phyloP scores from a whole-genome alignment of 1,140 invertebrate genomes.

The Drosophila kanapiae region DNA sequence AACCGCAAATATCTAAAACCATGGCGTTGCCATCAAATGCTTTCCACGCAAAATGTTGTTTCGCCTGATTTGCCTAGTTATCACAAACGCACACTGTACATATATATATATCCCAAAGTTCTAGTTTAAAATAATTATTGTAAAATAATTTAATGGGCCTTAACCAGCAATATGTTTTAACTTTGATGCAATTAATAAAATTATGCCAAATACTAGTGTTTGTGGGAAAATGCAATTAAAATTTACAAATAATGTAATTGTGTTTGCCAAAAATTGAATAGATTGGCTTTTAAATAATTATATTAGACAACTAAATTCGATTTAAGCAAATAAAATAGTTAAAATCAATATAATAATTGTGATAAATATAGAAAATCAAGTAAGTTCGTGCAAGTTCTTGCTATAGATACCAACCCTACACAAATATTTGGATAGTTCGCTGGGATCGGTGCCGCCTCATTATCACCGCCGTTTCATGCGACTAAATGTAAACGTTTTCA shows the following conservation, averaged over 20 bases:
- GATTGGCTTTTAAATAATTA: background rate
- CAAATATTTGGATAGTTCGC: slow-evolving; percentile 18
- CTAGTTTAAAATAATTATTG: slow-evolving; percentile 17
- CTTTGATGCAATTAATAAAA: slow-evolving; percentile 12
- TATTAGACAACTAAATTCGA: background rate
- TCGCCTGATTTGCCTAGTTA: slow-evolving; percentile 57
- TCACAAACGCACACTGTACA: slow-evolving; percentile 4
- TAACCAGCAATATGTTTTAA: background rate
- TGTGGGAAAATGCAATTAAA: background rate
- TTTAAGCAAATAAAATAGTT: background rate
- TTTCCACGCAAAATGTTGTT: slow-evolving; percentile 17
- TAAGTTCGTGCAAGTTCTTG: background rate
- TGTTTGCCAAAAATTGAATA: background rate
- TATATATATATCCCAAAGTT: slow-evolving; percentile 8
- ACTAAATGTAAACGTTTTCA: slow-evolving; percentile 49
- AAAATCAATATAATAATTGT: background rate
- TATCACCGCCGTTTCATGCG: slow-evolving; percentile 20
- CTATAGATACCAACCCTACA: background rate
- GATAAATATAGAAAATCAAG: background rate
- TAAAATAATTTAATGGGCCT: slow-evolving; percentile 11
- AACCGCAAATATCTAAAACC: slow-evolving; percentile 59
- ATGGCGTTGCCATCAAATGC: slow-evolving; percentile 22
- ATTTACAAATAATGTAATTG: background rate
- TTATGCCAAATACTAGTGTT: background rate
- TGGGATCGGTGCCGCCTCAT: slow-evolving; percentile 25